phyloP scores from a whole-genome alignment of 2,113 vertebrate genomes.

The Grammomys dolichurus region DNA sequence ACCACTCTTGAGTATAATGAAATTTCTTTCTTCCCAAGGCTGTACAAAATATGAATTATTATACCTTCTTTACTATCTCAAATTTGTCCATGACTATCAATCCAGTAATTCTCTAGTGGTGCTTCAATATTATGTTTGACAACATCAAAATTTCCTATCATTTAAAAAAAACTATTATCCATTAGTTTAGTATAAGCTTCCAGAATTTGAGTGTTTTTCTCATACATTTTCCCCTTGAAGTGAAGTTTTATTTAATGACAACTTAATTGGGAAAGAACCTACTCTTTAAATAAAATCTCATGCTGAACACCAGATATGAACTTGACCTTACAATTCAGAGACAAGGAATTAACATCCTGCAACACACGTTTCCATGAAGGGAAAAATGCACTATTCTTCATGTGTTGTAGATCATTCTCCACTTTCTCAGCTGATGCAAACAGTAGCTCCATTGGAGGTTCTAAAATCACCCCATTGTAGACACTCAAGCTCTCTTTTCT shows the following conservation, averaged over 20 bases:
- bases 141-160: constrained; percentile 28
- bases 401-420: not conserved
- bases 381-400: not conserved
- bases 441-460: constrained; percentile 14
- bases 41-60: not conserved
- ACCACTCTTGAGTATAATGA: not conserved
- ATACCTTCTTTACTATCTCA: not conserved
- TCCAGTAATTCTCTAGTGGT: not conserved
- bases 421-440: not conserved
- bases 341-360: not conserved
- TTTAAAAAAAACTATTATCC: not conserved
- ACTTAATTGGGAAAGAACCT: constrained; percentile 31
- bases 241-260: constrained; percentile 1
- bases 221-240: not conserved
- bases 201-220: not conserved
- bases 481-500: constrained; percentile 64
- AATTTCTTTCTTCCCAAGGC: not conserved
- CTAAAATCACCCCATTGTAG: constrained; percentile 52
- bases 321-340: constrained; percentile 2
- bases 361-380: not conserved
- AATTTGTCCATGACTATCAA: not conserved
- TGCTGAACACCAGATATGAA: constrained; percentile 31
- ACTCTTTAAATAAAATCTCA: constrained; percentile 36
- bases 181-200: not conserved
- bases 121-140: constrained; percentile 11